A percentile compares a stretch with the other conserved stretches of the same genome.
phyloP scores from a whole-genome alignment of 2,113 vertebrate species.

The Gavia stellata region DNA sequence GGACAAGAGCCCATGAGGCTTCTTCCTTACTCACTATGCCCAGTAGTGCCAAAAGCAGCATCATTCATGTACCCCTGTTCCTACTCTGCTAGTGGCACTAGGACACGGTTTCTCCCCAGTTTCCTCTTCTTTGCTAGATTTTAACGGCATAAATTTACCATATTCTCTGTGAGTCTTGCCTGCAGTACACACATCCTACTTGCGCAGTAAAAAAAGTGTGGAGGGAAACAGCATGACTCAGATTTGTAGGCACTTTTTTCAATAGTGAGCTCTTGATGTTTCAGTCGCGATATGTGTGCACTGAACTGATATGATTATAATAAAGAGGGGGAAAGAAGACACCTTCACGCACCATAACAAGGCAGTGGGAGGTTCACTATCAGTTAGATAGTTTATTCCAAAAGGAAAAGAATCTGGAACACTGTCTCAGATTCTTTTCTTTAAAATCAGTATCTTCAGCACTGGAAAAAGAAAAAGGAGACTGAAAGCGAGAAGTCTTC shows the following conservation, averaged over 20 bases:
- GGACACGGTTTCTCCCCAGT: neutral
- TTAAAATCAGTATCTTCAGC: slow-evolving; percentile 30
- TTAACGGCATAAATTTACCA: neutral
- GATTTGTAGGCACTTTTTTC: neutral
- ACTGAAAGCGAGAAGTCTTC: slow-evolving; percentile 11
- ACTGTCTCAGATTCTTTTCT: slow-evolving; percentile 29
- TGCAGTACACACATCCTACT: neutral
- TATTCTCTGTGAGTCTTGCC: neutral
- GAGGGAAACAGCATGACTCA: neutral
- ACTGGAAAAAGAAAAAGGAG: neutral
- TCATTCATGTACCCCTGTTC: neutral
- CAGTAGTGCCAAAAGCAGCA: neutral
- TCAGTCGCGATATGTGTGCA: neutral
- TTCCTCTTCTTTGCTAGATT: neutral
- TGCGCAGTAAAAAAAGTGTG: neutral
- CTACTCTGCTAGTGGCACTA: neutral
- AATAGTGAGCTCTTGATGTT: neutral
- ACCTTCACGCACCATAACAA: neutral
- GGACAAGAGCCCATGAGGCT: neutral
- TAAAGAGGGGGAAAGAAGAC: neutral
- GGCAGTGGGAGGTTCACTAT: neutral
- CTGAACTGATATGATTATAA: neutral
- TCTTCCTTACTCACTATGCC: neutral
- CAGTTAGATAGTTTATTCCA: slow-evolving; percentile 1
- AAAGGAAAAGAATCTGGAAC: slow-evolving; percentile 30